These are phyloP conservation scores for Pygoscelis adeliae DNA, from an alignment of 2,113 vertebrate genomes.

Conservation along the genomic window DNA sequence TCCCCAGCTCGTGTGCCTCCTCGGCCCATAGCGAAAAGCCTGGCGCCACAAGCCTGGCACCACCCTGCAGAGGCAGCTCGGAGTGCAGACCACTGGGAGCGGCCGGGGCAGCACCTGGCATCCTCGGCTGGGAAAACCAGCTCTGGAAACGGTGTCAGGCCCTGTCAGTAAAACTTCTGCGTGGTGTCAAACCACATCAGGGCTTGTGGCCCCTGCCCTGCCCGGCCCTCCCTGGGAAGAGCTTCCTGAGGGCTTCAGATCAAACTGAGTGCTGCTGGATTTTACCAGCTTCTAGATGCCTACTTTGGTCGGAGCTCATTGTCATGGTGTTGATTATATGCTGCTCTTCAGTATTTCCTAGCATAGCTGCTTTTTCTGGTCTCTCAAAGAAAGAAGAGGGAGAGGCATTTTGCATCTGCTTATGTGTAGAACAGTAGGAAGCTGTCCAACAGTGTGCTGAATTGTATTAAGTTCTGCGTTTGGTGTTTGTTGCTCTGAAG, in stretches of 20 bases:
- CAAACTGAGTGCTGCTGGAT: background rate
- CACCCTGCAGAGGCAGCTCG: background rate
- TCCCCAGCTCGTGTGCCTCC: fast-evolving
- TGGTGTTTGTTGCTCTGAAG: background rate
- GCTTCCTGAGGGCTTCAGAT: background rate
- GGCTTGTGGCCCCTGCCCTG: background rate
- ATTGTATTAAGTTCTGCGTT: background rate
- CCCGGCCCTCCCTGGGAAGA: fast-evolving
- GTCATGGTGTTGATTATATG: background rate
- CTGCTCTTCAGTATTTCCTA: background rate
- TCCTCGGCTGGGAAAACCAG: background rate
- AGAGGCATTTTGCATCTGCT: background rate
- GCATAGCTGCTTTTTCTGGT: background rate
- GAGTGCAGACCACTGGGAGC: background rate
- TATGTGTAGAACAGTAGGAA: background rate
- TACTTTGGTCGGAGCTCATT: background rate
- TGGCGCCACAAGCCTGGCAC: background rate
- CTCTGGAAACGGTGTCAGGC: background rate
- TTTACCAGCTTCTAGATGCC: background rate
- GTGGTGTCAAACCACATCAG: background rate
- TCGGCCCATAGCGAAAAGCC: background rate
- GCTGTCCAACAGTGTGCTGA: background rate
- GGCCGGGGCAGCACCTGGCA: background rate
- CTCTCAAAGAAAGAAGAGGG: background rate
- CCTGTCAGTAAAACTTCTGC: background rate